phyloP scores from a whole-genome alignment of 2,888 invertebrate species.

The Eupithecia abbreviata region DNA sequence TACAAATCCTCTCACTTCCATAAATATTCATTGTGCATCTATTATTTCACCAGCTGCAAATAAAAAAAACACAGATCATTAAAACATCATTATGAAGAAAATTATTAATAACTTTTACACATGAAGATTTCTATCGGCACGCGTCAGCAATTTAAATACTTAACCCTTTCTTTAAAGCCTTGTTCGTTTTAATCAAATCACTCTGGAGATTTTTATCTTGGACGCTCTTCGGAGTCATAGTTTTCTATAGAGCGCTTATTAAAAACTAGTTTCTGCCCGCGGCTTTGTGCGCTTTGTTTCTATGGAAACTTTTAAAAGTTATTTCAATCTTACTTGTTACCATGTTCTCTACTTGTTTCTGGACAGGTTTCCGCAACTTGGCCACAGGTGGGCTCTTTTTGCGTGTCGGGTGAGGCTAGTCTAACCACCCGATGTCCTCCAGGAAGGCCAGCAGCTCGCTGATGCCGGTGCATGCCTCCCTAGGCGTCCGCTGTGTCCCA shows the following conservation, averaged over 20 bases:
- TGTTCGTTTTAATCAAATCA: slow-evolving; percentile 83
- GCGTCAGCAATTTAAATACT: slow-evolving; percentile 79
- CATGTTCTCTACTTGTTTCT: no score
- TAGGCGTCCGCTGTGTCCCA: no score
- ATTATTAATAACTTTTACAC: slow-evolving; percentile 74
- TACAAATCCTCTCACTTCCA: not conserved
- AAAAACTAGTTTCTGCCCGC: not conserved
- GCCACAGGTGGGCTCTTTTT: no score
- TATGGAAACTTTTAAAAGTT: no score
- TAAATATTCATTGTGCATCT: not conserved
- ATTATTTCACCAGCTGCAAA: slow-evolving; percentile 48
- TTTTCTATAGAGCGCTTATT: slow-evolving; percentile 1
- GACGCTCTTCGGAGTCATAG: slow-evolving; percentile 13
- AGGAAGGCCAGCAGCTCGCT: no score
- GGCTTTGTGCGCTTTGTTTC: no score
- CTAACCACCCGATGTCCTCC: no score
- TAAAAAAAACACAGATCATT: slow-evolving; percentile 58
- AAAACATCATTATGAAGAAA: slow-evolving; percentile 68
- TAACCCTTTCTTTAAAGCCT: slow-evolving; percentile 74
- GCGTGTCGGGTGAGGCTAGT: no score
- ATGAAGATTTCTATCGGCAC: slow-evolving; percentile 79
- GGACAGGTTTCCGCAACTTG: no score
- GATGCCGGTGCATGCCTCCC: no score
- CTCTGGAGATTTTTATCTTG: slow-evolving; percentile 68
- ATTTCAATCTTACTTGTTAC: no score